Base-by-base conservation (phyloP, 2,113 vertebrate species). In the Arizona elegans region DNA sequence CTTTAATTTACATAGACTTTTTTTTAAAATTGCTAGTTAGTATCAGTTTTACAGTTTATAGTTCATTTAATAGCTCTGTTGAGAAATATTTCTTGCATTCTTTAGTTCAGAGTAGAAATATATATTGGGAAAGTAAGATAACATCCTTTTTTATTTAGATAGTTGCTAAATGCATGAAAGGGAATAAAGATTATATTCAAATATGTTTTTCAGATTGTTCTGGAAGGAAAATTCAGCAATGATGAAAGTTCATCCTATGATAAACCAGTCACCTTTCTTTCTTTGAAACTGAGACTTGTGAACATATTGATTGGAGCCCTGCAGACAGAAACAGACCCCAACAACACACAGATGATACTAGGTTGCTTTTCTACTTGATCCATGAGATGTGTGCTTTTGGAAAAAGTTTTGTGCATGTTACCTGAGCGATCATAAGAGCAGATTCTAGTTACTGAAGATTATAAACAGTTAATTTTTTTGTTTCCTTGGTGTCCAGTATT, bases 271-370 rank as follows among this genome's bases (percentile, higher is more conserved):
- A 99, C 99, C 88, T 99, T 99, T 96, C 98, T 99, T 62, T 99
- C 99, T 70, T 97, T 99, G 97, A 98, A 99, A 95, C 96, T 99
- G 75, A 98, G 99, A 86, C 98, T 99, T 88, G 99, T 99, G 96
- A 99, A 99, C 95, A 98, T 99, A 95, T 97, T 99, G 70, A 99
- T 99, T 95, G 99, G 99, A 97, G 99, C 99, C 87, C 97, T 99
- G 96, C 99, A 99, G 95, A 99, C 99, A 0, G 99, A 99, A 98
- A 99, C 99, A 0, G 99, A 99, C 96, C 98, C 99, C 91, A 98
- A 98, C 96, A 99, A 99, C 97, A 99, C 99, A 43, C 99, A 99
- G 92, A 99, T 99, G 98, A 99, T 99, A 95, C 92, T 99, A 97
- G 99, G 99, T 99, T 96, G 97, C 95, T 96, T 96, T 91, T 75